phyloP scores from a whole-genome alignment of 1,140 invertebrate genomes.

The Araneus ventricosus region DNA sequence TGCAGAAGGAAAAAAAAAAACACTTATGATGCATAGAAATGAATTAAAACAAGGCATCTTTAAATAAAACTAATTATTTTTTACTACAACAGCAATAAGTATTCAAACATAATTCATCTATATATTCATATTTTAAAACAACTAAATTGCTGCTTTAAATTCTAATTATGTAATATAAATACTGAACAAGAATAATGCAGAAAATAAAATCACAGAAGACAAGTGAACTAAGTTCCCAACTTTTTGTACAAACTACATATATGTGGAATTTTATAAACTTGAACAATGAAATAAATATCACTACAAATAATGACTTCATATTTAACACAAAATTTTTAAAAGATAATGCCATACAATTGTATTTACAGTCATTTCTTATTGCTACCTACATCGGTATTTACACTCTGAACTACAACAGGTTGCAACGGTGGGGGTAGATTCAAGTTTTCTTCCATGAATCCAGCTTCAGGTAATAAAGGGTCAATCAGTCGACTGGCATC shows the following conservation, averaged over 20 bases:
- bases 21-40: no score
- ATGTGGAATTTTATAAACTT: neutral
- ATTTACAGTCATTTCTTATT: constrained; percentile 8
- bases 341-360: neutral
- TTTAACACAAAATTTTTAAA: neutral
- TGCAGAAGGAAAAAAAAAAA: no score
- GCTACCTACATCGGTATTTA: constrained; percentile 25
- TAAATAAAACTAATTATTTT: no score
- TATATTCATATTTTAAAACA: no score
- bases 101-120: no score
- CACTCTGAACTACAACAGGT: constrained; percentile 73
- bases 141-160: no score
- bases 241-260: neutral
- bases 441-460: constrained; percentile 62
- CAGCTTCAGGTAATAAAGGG: constrained; percentile 71
- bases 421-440: constrained; percentile 76
- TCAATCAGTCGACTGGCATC: neutral
- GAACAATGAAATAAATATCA: constrained; percentile 3
- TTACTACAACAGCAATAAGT: no score
- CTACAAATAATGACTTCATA: neutral
- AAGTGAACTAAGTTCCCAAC: neutral
- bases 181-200: no score
- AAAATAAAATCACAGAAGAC: neutral
- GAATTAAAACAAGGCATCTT: no score
- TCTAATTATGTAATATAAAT: no score